phyloP scores from a whole-genome alignment of 2,888 invertebrate genomes.

The Lepidonotus clava region DNA sequence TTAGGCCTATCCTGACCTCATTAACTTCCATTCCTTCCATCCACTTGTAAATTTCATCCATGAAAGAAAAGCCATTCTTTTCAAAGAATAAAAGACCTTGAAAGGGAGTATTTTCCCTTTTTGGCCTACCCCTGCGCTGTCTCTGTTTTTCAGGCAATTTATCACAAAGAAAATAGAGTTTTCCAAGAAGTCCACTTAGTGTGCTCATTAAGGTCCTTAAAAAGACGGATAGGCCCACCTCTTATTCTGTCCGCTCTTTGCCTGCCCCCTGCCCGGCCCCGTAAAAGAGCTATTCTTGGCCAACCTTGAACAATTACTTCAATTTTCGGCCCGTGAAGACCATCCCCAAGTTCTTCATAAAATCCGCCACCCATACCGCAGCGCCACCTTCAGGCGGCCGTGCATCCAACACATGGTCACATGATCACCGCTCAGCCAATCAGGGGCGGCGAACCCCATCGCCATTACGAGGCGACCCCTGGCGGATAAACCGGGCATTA shows the following conservation, averaged over 20 bases:
- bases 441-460: slow-evolving; percentile 5
- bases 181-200: not conserved
- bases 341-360: not conserved
- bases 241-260: not conserved
- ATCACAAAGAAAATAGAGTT: slow-evolving; percentile 5
- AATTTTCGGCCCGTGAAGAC: not conserved
- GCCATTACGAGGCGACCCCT: not conserved
- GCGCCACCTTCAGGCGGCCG: no score
- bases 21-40: no score
- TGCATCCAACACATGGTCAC: slow-evolving; percentile 21
- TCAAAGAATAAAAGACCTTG: no score
- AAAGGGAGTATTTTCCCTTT: no score
- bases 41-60: no score
- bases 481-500: not conserved
- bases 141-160: no score
- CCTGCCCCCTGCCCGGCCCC: not conserved
- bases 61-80: no score
- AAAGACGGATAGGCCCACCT: not conserved
- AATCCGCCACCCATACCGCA: not conserved
- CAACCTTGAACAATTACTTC: not conserved
- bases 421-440: slow-evolving; percentile 16
- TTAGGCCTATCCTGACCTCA: no score
- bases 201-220: not conserved
- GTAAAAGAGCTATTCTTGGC: slow-evolving; percentile 8
- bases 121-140: no score